Evolutionary conservation across 2,888 invertebrate genomes (phyloP).

Genomic region (Protonemura montana): DNA sequence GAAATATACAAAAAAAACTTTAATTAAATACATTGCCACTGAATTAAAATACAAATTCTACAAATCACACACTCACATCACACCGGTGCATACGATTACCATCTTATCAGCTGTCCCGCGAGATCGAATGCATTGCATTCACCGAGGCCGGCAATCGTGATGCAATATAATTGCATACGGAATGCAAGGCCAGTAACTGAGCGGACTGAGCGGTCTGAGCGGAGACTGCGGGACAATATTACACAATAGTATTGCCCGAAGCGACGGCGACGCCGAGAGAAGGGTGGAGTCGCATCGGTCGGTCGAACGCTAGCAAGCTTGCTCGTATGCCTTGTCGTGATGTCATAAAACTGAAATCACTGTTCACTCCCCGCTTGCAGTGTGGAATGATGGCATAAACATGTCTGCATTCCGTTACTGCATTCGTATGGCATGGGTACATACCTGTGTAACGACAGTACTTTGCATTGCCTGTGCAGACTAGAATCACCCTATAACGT

Average conservation of each 20-base stretch:
- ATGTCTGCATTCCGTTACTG: conserved; percentile 1
- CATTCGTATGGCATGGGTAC: background rate
- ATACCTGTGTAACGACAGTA: background rate
- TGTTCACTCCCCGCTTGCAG: background rate
- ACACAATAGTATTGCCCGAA: background rate
- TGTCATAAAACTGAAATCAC: conserved; percentile 7
- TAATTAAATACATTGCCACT: too few species aligned
- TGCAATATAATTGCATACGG: conserved; percentile 15
- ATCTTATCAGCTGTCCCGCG: background rate
- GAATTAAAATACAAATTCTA: too few species aligned
- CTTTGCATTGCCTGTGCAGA: too few species aligned
- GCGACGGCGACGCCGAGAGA: too few species aligned
- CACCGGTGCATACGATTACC: too few species aligned
- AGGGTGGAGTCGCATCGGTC: background rate
- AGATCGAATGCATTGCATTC: background rate
- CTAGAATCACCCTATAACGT: too few species aligned
- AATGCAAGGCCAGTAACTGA: conserved; percentile 37
- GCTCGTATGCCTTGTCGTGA: background rate
- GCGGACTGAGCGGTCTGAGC: conserved; percentile 20
- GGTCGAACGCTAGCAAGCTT: too few species aligned
- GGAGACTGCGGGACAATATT: background rate
- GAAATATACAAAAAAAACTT: too few species aligned
- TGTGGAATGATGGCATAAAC: background rate
- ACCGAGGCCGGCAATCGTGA: background rate
- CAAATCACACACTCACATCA: too few species aligned